phyloP scores from a whole-genome alignment of 2,888 invertebrate species.

The Sarcophaga caerulescens region DNA sequence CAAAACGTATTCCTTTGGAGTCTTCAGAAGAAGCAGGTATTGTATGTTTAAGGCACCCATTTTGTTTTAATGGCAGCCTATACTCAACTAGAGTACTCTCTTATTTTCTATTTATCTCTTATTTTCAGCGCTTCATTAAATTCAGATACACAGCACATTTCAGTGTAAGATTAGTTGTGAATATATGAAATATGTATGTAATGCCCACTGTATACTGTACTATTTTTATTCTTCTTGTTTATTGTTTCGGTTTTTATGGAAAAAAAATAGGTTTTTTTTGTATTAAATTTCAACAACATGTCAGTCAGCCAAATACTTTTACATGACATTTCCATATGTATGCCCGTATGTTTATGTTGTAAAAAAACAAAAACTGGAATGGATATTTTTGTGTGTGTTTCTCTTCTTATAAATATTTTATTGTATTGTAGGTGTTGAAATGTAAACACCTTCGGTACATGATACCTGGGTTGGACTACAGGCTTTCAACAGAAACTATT shows the following conservation, averaged over 20 bases:
- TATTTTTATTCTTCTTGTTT: slow-evolving; percentile 8
- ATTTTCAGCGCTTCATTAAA: too few species aligned
- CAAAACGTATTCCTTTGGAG: too few species aligned
- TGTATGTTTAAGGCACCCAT: too few species aligned
- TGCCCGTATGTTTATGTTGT: neutral
- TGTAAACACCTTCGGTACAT: slow-evolving; percentile 44
- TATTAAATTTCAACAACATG: slow-evolving; percentile 63
- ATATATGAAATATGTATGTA: too few species aligned
- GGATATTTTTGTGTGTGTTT: neutral
- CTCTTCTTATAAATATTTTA: neutral
- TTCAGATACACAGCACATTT: too few species aligned
- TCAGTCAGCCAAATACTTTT: slow-evolving; percentile 42
- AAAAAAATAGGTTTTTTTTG: neutral
- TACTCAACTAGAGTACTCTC: too few species aligned
- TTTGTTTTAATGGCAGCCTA: too few species aligned
- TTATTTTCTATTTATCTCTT: too few species aligned
- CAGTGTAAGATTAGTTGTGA: too few species aligned
- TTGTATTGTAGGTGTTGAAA: slow-evolving; percentile 51
- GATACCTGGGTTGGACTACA: slow-evolving; percentile 1
- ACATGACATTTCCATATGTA: neutral
- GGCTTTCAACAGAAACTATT: slow-evolving; percentile 19
- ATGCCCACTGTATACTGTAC: slow-evolving; percentile 24
- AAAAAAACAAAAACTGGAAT: neutral
- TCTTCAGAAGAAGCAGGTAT: too few species aligned
- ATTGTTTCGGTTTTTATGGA: slow-evolving; percentile 17